Evolutionary conservation across 2,113 vertebrate genomes (phyloP).

Genomic region (Sterrhoptilus dennistouni): DNA sequence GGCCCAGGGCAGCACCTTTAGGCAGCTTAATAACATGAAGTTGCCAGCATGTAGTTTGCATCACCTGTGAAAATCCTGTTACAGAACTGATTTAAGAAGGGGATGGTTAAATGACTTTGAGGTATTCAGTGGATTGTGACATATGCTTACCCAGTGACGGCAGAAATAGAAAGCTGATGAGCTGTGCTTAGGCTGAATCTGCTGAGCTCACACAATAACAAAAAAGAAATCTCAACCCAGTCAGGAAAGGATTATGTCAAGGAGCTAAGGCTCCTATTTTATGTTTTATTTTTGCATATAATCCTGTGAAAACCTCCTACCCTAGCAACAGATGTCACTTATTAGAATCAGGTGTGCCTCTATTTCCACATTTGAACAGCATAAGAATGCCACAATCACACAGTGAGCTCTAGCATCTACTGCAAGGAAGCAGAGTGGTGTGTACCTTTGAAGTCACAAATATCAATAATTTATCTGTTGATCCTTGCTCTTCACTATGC

Average conservation of each 20-base stretch:
- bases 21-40: background rate
- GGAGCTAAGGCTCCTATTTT: background rate
- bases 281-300: background rate
- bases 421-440: background rate
- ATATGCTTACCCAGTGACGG: background rate
- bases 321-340: background rate
- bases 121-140: background rate
- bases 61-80: background rate
- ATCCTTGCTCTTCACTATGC: background rate
- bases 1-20: background rate
- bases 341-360: background rate
- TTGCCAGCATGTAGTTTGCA: background rate
- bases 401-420: background rate
- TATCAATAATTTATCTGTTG: background rate
- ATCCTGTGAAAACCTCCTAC: background rate
- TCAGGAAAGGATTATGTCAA: background rate
- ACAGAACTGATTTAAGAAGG: background rate
- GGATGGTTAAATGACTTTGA: background rate
- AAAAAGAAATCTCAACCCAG: background rate
- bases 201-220: background rate
- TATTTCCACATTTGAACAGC: background rate
- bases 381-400: background rate
- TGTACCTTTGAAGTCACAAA: background rate
- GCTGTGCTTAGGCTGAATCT: background rate
- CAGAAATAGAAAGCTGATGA: constrained; percentile 12